phyloP scores from a whole-genome alignment of 2,113 vertebrate genomes.

The Ochotona princeps region DNA sequence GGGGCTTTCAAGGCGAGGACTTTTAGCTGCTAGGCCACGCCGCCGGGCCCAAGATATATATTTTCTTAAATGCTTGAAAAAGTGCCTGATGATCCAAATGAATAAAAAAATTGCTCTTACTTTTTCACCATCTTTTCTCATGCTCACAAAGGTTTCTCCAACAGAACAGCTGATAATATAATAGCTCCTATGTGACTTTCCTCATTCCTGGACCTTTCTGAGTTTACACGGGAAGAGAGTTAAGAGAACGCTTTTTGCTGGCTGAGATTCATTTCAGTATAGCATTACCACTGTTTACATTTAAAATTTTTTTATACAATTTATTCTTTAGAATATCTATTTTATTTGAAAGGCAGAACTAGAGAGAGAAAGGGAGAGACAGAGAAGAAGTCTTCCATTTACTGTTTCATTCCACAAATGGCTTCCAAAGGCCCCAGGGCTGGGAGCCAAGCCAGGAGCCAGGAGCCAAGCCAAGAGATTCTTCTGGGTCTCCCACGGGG shows the following conservation, averaged over 20 bases:
- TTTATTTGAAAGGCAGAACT: too few relatives aligned
- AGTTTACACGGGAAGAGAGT: constrained; percentile 4
- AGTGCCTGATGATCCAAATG: background rate
- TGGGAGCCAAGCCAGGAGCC: too few relatives aligned
- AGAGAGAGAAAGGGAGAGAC: too few relatives aligned
- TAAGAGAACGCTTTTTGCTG: background rate
- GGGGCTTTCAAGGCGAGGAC: too few relatives aligned
- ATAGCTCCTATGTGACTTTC: background rate
- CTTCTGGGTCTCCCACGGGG: too few relatives aligned
- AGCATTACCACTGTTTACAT: background rate
- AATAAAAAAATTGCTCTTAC: background rate
- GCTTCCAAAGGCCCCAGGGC: too few relatives aligned
- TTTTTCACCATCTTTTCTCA: background rate
- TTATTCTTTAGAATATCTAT: too few relatives aligned
- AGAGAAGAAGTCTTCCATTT: too few relatives aligned
- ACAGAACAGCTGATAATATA: background rate
- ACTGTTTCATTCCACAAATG: too few relatives aligned
- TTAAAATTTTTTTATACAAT: background rate
- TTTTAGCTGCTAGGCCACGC: too few relatives aligned
- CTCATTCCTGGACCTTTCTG: constrained; percentile 19
- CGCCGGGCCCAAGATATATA: too few relatives aligned
- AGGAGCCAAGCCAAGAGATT: too few relatives aligned
- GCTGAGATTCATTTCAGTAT: constrained; percentile 10
- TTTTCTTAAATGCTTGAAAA: background rate
- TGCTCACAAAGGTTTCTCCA: background rate